phyloP scores from a whole-genome alignment of 2,113 vertebrate species.

The Gavia stellata region DNA sequence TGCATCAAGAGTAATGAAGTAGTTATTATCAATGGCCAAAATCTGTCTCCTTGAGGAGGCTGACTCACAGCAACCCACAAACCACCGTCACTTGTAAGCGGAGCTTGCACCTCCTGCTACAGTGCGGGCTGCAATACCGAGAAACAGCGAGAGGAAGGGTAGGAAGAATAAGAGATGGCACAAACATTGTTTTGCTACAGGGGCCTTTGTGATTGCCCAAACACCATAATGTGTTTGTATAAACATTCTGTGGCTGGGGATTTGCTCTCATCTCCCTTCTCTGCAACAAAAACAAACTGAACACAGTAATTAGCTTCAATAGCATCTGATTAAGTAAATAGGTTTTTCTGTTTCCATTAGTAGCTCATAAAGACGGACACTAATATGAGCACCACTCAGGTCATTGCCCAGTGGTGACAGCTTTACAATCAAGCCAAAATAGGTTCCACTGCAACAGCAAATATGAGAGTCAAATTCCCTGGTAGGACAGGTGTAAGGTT shows the following conservation, averaged over 20 bases:
- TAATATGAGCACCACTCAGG: background rate
- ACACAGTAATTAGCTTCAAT: background rate
- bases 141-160: background rate
- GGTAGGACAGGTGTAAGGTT: background rate
- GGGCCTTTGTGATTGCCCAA: background rate
- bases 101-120: background rate
- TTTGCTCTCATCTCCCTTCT: background rate
- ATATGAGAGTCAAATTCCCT: background rate
- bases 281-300: background rate
- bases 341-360: background rate
- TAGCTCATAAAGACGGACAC: background rate
- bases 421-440: background rate
- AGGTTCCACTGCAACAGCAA: background rate
- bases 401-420: background rate
- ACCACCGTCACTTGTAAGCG: background rate
- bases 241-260: background rate
- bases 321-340: background rate
- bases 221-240: background rate
- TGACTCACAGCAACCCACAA: accelerated
- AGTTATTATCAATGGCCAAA: background rate
- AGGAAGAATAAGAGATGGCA: background rate
- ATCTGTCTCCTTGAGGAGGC: background rate
- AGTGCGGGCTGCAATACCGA: background rate
- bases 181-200: background rate
- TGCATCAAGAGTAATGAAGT: background rate